Evolutionary conservation across 1,140 invertebrate genomes (phyloP).

Genomic region (Asobara japonica): DNA sequence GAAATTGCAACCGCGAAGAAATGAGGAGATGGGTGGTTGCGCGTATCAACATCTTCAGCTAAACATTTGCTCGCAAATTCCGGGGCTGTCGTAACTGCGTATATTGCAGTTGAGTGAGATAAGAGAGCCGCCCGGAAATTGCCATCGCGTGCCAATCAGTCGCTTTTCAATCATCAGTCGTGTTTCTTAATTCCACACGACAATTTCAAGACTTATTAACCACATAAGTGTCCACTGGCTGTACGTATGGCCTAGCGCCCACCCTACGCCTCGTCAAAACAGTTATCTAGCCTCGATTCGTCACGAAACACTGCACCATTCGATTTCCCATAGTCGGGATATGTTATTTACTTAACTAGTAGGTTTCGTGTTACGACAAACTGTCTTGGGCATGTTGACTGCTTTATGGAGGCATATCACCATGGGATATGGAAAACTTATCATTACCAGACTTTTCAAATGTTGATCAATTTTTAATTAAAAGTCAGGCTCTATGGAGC

Average conservation of each 20-base stretch:
- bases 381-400: not conserved
- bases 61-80: not conserved
- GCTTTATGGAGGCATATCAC: conserved; percentile 1
- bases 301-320: conserved; percentile 12
- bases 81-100: not conserved
- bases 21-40: not conserved
- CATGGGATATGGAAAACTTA: not conserved
- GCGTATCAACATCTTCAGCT: not conserved
- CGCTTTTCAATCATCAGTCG: not conserved
- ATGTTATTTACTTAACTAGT: conserved; percentile 26
- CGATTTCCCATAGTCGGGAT: conserved; percentile 17
- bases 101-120: not conserved
- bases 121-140: not conserved
- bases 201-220: not conserved
- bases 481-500: too few species aligned
- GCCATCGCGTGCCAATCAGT: not conserved
- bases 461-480: not conserved
- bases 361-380: conserved; percentile 18
- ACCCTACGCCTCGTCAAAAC: not conserved
- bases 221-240: not conserved
- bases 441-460: not conserved
- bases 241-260: not conserved
- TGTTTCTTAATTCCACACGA: not conserved
- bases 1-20: not conserved
- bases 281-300: conserved; percentile 16